phyloP scores from a whole-genome alignment of 2,113 vertebrate species.

The Climacteris rufus region DNA sequence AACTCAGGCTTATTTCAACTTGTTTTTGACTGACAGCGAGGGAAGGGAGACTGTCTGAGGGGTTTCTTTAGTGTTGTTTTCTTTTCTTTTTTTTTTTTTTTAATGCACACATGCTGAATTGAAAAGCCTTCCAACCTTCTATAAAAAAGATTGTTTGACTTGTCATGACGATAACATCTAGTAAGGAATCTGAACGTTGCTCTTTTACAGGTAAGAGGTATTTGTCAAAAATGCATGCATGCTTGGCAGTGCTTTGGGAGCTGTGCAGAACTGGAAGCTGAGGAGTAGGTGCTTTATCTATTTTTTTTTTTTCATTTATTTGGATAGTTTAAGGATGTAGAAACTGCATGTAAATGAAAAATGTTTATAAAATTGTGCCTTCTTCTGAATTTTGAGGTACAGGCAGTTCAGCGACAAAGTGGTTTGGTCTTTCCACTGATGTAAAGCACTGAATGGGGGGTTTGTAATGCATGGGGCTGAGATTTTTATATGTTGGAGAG shows the following conservation, averaged over 20 bases:
- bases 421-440: slow-evolving; percentile 41
- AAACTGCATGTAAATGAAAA: slow-evolving; percentile 22
- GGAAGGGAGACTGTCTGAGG: slow-evolving; percentile 27
- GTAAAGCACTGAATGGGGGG: slow-evolving; percentile 7
- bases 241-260: slow-evolving; percentile 11
- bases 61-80: not conserved
- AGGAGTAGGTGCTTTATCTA: not conserved
- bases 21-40: slow-evolving; percentile 74
- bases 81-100: not conserved
- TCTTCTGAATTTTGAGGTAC: slow-evolving; percentile 20
- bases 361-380: slow-evolving; percentile 33
- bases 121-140: slow-evolving; percentile 28
- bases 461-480: not conserved
- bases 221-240: slow-evolving; percentile 29
- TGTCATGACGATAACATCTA: slow-evolving; percentile 56
- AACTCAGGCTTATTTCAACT: slow-evolving; percentile 75
- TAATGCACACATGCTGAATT: slow-evolving; percentile 15
- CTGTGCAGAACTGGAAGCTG: slow-evolving; percentile 6
- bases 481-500: not conserved
- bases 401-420: slow-evolving; percentile 13
- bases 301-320: not conserved
- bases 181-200: slow-evolving; percentile 53
- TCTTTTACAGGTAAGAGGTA: slow-evolving; percentile 72
- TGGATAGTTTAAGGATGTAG: slow-evolving; percentile 1
- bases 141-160: slow-evolving; percentile 24